phyloP scores from a whole-genome alignment of 2,888 invertebrate genomes.

The Lobophora halterata region DNA sequence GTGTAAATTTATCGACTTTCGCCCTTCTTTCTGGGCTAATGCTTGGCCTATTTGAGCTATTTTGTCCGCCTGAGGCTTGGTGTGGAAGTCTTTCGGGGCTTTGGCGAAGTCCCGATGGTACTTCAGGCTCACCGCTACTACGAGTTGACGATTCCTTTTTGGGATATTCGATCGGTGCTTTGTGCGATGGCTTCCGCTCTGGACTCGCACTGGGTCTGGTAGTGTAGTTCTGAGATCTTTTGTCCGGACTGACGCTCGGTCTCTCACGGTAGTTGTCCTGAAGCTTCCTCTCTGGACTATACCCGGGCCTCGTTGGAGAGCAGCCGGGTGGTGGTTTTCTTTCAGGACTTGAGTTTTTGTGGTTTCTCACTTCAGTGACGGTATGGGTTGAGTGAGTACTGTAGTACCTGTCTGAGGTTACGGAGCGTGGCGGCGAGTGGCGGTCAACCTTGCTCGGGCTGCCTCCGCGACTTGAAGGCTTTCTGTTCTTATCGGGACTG shows the following conservation, averaged over 20 bases:
- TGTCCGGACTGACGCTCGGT: slow-evolving; percentile 58
- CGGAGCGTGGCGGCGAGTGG: slow-evolving; percentile 53
- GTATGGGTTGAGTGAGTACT: slow-evolving; percentile 53
- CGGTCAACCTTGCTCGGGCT: slow-evolving; percentile 56
- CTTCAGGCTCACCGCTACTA: slow-evolving; percentile 23
- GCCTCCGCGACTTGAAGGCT: slow-evolving; percentile 59
- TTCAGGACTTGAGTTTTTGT: slow-evolving; percentile 47
- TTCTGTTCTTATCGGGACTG: slow-evolving; percentile 69
- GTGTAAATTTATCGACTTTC: slow-evolving; percentile 8
- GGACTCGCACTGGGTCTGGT: slow-evolving; percentile 45
- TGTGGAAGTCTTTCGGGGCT: slow-evolving; percentile 41
- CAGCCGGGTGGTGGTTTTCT: slow-evolving; percentile 46
- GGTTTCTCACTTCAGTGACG: slow-evolving; percentile 48
- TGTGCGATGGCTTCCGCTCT: slow-evolving; percentile 34
- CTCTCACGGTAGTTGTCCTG: slow-evolving; percentile 42
- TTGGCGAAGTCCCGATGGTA: slow-evolving; percentile 30
- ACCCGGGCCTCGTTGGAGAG: slow-evolving; percentile 48
- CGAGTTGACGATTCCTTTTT: slow-evolving; percentile 22
- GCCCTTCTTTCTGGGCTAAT: slow-evolving; percentile 20
- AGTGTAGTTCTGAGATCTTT: slow-evolving; percentile 37
- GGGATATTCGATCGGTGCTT: slow-evolving; percentile 23
- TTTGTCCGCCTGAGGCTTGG: slow-evolving; percentile 17
- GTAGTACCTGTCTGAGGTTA: slow-evolving; percentile 49
- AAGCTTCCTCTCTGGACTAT: slow-evolving; percentile 55
- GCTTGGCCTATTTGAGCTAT: slow-evolving; percentile 12